phyloP scores from a whole-genome alignment of 2,113 vertebrate species.

The Crotalus helleri region DNA sequence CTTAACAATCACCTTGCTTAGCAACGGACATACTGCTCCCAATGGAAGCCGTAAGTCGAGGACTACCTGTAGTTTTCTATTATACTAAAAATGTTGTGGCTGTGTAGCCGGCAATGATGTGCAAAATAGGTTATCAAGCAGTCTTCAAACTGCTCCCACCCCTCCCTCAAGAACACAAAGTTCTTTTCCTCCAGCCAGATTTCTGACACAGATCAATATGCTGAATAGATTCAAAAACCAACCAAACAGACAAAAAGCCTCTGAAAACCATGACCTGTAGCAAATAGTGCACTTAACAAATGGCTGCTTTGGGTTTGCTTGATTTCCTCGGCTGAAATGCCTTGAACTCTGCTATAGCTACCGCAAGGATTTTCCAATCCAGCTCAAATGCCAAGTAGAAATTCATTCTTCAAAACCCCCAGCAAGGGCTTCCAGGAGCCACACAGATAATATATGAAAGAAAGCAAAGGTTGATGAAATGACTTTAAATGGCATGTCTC shows the following conservation, averaged over 20 bases:
- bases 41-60: background rate
- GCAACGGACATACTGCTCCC: background rate
- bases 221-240: background rate
- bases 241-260: background rate
- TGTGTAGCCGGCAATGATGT: background rate
- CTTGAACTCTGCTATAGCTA: constrained; percentile 7
- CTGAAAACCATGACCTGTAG: constrained; percentile 5
- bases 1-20: background rate
- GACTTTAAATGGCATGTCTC: background rate
- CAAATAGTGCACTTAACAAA: background rate
- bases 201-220: constrained; percentile 8
- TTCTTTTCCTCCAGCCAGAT: constrained; percentile 6
- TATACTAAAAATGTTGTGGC: background rate
- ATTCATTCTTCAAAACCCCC: background rate
- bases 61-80: background rate
- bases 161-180: background rate
- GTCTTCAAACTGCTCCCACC: background rate
- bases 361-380: constrained; percentile 14
- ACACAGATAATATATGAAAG: background rate
- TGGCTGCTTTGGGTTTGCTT: constrained; percentile 3
- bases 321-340: constrained; percentile 6
- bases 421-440: constrained; percentile 13
- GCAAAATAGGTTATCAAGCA: background rate
- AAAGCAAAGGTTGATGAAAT: background rate
- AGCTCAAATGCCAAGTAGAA: background rate